Evolutionary conservation across 2,113 vertebrate species (phyloP).

Genomic region (Labrus mixtus): DNA sequence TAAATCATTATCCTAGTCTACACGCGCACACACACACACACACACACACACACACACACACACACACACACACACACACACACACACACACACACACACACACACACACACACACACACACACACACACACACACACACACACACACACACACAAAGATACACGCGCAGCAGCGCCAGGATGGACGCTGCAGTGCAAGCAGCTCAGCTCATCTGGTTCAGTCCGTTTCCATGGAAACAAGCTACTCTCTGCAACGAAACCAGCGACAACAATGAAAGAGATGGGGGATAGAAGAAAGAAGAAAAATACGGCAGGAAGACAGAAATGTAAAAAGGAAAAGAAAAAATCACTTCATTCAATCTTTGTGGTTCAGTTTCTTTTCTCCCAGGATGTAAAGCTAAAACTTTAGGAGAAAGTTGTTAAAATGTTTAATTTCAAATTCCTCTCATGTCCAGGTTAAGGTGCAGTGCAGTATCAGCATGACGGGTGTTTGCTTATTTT

Average conservation of each 20-base stretch:
- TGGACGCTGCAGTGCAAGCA: conserved; percentile 57
- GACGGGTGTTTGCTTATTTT: conserved; percentile 20
- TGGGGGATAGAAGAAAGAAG: conserved; percentile 19
- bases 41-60: conserved; percentile 27
- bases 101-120: not conserved
- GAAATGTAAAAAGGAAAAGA: not conserved
- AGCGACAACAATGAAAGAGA: conserved; percentile 64
- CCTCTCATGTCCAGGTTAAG: conserved; percentile 10
- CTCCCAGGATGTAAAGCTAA: not conserved
- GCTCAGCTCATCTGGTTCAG: conserved; percentile 63
- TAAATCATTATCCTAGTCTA: conserved; percentile 57
- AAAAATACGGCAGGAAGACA: conserved; percentile 13
- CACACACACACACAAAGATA: conserved; percentile 18
- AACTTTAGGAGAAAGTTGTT: not conserved
- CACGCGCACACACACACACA: conserved; percentile 13
- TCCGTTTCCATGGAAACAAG: conserved; percentile 82
- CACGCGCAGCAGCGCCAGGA: conserved; percentile 3
- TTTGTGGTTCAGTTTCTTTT: not conserved
- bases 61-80: not conserved
- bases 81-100: conserved; percentile 28
- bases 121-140: conserved; percentile 21
- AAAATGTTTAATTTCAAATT: not conserved
- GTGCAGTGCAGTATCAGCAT: conserved; percentile 12
- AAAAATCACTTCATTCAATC: not conserved
- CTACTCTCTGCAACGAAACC: conserved; percentile 57